Evolutionary conservation across 2,797 vertebrate genomes (phyloP).

Genomic region (Acanthurus tractus): DNA sequence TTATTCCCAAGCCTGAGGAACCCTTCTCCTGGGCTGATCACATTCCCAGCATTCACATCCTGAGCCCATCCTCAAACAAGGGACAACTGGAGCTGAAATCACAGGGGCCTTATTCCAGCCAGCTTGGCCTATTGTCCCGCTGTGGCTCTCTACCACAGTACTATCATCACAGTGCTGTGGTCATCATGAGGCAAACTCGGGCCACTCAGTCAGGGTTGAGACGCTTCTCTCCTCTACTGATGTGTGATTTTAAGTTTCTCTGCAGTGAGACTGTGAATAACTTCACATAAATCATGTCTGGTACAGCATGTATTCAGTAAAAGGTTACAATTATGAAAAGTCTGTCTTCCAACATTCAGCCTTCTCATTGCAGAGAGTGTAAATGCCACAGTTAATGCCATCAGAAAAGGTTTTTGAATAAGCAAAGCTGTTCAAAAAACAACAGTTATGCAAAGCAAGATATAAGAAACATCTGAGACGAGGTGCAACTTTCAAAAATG

Average conservation of each 20-base stretch:
- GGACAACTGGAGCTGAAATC: conserved; percentile 63
- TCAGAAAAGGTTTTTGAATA: background rate
- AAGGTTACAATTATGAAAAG: background rate
- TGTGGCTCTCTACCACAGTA: conserved; percentile 17
- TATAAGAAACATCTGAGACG: background rate
- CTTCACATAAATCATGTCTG: background rate
- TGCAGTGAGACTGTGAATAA: background rate
- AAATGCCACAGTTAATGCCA: background rate
- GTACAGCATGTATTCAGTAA: background rate
- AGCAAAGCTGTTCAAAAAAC: background rate
- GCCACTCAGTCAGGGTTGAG: background rate
- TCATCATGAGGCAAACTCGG: conserved; percentile 14
- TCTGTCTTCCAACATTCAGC: background rate
- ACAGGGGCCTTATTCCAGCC: conserved; percentile 46
- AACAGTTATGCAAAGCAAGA: background rate
- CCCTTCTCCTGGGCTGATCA: conserved; percentile 28
- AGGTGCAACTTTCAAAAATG: background rate
- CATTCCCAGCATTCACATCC: conserved; percentile 46
- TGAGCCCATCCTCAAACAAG: conserved; percentile 48
- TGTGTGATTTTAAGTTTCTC: background rate
- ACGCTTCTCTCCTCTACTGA: background rate
- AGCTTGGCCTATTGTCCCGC: conserved; percentile 45
- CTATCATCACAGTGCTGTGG: conserved; percentile 7
- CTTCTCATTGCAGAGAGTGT: background rate
- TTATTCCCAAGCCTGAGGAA: conserved; percentile 43